Percentiles rank a stretch among this genome's conserved stretches.
Evolutionary conservation across 2,113 vertebrate species (phyloP).

Genomic region (Oncorhynchus nerka): DNA sequence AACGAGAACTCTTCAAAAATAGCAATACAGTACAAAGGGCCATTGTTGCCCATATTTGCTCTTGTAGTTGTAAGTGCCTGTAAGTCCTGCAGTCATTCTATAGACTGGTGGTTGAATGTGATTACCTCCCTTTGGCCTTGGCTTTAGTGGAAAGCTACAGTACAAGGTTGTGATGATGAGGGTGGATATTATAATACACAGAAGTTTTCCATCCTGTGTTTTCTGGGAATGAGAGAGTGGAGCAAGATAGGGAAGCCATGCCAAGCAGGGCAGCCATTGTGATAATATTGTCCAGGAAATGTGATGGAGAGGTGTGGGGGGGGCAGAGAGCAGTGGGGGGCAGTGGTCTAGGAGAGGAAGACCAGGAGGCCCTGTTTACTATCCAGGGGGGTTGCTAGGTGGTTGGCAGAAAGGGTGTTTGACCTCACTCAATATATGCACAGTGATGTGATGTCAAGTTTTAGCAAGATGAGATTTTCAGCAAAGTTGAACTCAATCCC

Average conservation of each 20-base stretch:
- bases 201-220: background rate
- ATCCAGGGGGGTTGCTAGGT: background rate
- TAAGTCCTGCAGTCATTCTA: too few species aligned
- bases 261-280: slow-evolving; percentile 22
- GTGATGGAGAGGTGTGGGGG: background rate
- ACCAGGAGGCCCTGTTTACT: background rate
- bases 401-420: background rate
- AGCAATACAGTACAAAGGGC: too few species aligned
- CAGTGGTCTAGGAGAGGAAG: slow-evolving; percentile 4
- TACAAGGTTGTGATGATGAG: too few species aligned
- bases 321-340: background rate
- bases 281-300: slow-evolving; percentile 36
- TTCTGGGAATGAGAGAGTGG: background rate
- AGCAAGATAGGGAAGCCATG: background rate
- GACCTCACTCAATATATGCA: background rate
- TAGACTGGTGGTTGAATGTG: too few species aligned
- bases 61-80: too few species aligned
- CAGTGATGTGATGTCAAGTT: background rate
- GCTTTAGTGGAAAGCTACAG: too few species aligned
- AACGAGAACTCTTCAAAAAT: too few species aligned
- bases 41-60: too few species aligned
- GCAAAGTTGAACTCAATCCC: too few species aligned
- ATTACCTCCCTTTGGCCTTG: too few species aligned
- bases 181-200: background rate
- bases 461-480: background rate